These are phyloP conservation scores for Chiloscyllium plagiosum DNA, from an alignment of 2,113 vertebrate genomes.

Conservation along the genomic window DNA sequence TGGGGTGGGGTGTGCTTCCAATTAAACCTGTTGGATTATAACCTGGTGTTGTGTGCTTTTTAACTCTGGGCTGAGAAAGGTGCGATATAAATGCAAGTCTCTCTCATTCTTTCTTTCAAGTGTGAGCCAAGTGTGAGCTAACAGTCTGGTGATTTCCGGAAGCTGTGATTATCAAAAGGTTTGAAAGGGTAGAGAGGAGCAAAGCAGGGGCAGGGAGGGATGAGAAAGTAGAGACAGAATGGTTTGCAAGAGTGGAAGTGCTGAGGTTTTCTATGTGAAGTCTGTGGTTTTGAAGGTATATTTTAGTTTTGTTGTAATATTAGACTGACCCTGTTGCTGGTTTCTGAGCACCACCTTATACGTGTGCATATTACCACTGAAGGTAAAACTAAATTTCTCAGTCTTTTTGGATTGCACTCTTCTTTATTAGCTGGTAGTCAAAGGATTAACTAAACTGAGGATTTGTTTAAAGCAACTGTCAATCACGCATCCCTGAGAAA, in stretches of 20 bases:
- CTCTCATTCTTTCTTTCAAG: too few species aligned
- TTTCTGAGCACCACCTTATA: neutral
- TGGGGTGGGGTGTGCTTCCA: too few species aligned
- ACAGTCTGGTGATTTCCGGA: too few species aligned
- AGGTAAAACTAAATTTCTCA: neutral
- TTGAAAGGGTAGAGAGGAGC: neutral
- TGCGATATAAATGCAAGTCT: too few species aligned
- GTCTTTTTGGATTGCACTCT: neutral
- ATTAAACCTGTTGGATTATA: too few species aligned
- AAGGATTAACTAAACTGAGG: neutral
- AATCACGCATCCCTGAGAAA: neutral
- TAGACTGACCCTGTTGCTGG: neutral
- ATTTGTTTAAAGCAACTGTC: neutral
- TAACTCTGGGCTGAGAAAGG: too few species aligned
- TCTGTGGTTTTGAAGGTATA: neutral
- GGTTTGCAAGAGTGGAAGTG: neutral
- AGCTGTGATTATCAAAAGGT: too few species aligned
- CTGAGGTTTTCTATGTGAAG: neutral
- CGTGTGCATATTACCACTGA: neutral
- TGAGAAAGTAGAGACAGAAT: neutral
- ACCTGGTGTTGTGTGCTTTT: too few species aligned
- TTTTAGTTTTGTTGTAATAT: neutral
- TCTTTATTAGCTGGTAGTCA: neutral
- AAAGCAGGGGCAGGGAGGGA: neutral
- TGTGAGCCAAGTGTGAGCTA: too few species aligned